These are phyloP conservation scores for Hapalemur alaotrensis DNA, from an alignment of 2,797 vertebrate species.

Conservation along the genomic window DNA sequence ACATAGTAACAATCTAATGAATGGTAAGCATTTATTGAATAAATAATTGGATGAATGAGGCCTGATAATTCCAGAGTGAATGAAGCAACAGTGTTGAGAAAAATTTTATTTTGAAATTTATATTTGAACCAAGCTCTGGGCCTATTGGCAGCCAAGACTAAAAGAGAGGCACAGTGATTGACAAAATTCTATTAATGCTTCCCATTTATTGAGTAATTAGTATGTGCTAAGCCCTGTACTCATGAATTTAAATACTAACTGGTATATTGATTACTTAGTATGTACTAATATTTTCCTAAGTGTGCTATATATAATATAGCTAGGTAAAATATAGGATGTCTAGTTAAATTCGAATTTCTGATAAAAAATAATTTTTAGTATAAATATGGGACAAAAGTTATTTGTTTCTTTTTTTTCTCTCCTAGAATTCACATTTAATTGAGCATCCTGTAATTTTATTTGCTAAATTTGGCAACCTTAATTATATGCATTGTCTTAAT, in stretches of 20 bases:
- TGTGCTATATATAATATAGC: neutral
- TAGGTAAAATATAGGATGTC: neutral
- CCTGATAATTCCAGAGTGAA: neutral
- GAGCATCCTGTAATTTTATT: neutral
- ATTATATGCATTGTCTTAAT: neutral
- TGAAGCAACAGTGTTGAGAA: neutral
- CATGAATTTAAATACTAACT: neutral
- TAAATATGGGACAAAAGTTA: neutral
- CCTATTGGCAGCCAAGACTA: neutral
- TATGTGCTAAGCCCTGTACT: neutral
- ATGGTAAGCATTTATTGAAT: neutral
- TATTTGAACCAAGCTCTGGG: neutral
- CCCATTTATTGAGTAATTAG: neutral
- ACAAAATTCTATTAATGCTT: neutral
- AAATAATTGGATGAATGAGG: neutral
- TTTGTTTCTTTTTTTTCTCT: neutral
- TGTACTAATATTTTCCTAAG: neutral
- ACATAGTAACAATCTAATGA: neutral
- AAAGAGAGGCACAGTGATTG: neutral
- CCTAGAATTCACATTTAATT: constrained; percentile 39
- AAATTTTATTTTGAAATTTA: neutral
- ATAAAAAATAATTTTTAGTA: neutral
- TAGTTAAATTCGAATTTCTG: constrained; percentile 35
- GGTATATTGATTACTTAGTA: neutral
- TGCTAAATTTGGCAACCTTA: neutral